phyloP scores from a whole-genome alignment of 2,888 invertebrate genomes.

The Mythimna vitellina region DNA sequence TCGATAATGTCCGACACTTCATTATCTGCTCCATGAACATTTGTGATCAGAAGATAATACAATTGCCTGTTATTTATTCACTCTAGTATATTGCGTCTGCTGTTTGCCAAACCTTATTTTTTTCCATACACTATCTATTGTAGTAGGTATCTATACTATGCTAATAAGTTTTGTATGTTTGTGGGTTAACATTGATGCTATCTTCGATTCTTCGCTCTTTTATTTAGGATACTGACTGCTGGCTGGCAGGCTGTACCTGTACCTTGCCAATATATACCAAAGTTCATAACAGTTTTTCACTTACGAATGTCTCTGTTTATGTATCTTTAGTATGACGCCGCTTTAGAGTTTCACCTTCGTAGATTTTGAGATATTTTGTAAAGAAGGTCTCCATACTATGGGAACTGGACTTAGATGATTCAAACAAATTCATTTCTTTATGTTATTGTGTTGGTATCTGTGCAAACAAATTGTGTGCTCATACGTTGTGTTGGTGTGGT shows the following conservation, averaged over 20 bases:
- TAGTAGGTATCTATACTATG: not conserved
- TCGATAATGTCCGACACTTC: conserved; percentile 6
- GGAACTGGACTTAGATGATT: not conserved
- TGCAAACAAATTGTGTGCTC: not conserved
- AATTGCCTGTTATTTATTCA: conserved; percentile 1
- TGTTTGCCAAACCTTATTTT: not conserved
- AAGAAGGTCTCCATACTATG: not conserved
- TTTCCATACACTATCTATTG: not conserved
- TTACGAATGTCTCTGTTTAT: too few species aligned
- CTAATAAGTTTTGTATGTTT: not conserved
- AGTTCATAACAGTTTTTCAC: too few species aligned
- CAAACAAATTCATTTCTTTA: not conserved
- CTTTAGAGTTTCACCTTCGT: not conserved
- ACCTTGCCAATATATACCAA: not conserved
- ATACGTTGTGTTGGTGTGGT: not conserved
- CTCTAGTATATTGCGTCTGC: conserved; percentile 9
- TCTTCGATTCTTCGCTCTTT: not conserved
- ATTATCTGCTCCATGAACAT: conserved; percentile 15
- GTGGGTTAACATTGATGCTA: too few species aligned
- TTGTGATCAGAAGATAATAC: conserved; percentile 1
- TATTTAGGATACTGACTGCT: too few species aligned
- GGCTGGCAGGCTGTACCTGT: too few species aligned
- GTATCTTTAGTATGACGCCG: too few species aligned
- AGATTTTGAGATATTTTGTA: not conserved
- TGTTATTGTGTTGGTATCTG: not conserved